phyloP scores from a whole-genome alignment of 2,113 vertebrate species.

The Callopanchax toddi region DNA sequence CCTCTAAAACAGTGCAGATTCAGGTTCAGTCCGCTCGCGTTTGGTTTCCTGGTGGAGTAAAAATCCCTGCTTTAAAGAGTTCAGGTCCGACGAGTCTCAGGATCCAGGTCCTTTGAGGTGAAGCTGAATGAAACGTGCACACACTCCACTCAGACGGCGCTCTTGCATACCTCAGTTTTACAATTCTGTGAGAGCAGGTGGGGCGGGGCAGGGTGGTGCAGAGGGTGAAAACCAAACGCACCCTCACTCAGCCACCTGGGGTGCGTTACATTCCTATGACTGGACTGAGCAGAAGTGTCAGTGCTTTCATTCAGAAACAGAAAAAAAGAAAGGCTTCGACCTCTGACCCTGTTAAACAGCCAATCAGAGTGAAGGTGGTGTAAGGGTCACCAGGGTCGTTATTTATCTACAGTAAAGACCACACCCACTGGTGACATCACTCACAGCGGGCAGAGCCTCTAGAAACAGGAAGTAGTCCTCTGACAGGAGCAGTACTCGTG shows the following conservation, averaged over 20 bases:
- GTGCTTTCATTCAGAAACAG: constrained; percentile 34
- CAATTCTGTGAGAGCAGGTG: constrained; percentile 20
- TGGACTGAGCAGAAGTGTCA: constrained; percentile 41
- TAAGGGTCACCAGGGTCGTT: too few relatives aligned
- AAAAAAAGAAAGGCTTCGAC: constrained; percentile 13
- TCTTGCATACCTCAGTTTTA: constrained; percentile 34
- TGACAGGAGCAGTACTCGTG: too few relatives aligned
- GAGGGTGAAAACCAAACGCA: constrained; percentile 8
- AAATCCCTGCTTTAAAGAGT: constrained; percentile 7
- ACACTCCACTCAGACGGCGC: not conserved
- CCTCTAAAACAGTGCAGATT: not conserved
- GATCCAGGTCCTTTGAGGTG: not conserved
- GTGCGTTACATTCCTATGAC: constrained; percentile 61
- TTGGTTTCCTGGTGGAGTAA: not conserved
- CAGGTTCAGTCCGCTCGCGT: not conserved
- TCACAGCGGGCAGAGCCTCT: too few relatives aligned
- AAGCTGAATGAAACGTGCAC: not conserved
- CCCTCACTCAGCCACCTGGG: not conserved
- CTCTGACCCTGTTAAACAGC: constrained; percentile 31
- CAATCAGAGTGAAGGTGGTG: constrained; percentile 58
- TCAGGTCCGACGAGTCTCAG: not conserved
- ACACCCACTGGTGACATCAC: too few relatives aligned
- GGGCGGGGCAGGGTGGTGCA: not conserved
- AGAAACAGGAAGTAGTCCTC: too few relatives aligned
- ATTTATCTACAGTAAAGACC: too few relatives aligned